Evolutionary conservation across 2,888 invertebrate genomes (phyloP).

Genomic region (Nezara viridula): DNA sequence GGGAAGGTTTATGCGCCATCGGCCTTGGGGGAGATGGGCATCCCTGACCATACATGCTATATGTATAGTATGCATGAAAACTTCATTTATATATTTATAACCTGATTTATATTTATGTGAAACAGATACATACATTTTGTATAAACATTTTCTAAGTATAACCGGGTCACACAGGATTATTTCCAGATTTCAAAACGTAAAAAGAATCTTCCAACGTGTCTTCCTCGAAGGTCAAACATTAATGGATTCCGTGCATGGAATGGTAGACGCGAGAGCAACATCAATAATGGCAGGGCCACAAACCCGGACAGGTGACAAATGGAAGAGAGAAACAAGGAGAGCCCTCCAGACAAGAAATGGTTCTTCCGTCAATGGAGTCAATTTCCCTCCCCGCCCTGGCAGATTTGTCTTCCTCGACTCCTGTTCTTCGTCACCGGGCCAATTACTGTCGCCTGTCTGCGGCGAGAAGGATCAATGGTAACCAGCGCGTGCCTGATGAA

Average conservation of each 20-base stretch:
- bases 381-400: background rate
- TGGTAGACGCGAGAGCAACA: background rate
- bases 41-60: no score
- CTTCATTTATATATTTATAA: no score
- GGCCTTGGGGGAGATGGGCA: no score
- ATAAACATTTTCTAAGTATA: no score
- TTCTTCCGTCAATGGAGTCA: background rate
- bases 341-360: background rate
- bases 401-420: background rate
- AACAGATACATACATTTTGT: no score
- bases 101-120: no score
- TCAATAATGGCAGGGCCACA: background rate
- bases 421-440: background rate
- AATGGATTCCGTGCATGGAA: background rate
- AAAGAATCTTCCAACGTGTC: background rate
- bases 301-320: background rate
- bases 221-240: background rate
- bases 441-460: background rate
- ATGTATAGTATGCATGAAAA: no score
- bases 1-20: no score
- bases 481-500: background rate
- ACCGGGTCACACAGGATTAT: no score
- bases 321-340: background rate
- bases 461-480: background rate
- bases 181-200: no score